These are phyloP conservation scores for Pandion haliaetus DNA, from an alignment of 2,113 vertebrate species.

Conservation along the genomic window DNA sequence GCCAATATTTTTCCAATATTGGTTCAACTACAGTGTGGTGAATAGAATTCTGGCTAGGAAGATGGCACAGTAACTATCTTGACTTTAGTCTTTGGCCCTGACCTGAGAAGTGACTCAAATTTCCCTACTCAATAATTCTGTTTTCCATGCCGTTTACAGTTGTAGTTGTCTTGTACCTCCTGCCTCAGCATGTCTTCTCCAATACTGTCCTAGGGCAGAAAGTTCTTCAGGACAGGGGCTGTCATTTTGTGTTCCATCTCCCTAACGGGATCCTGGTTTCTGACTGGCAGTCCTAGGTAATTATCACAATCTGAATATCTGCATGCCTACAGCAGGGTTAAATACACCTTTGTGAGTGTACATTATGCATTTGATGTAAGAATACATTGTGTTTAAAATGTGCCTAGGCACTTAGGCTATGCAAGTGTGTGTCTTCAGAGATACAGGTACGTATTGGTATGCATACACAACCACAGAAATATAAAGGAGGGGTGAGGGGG, in stretches of 20 bases:
- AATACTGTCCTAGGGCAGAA: neutral
- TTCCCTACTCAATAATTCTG: neutral
- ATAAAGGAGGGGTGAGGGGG: neutral
- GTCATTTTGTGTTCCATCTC: accelerated
- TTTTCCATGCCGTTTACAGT: neutral
- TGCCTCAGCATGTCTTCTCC: neutral
- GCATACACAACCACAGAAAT: neutral
- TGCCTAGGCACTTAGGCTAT: neutral
- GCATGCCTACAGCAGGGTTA: neutral
- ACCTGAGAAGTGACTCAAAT: neutral
- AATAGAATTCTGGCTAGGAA: neutral
- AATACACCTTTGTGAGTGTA: neutral
- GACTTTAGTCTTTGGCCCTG: neutral
- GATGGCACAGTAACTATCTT: neutral
- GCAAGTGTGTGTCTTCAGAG: neutral
- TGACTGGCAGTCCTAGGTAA: neutral
- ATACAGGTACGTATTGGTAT: neutral
- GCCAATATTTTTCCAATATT: neutral
- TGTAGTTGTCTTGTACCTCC: neutral
- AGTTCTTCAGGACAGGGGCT: neutral
- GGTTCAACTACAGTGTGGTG: neutral
- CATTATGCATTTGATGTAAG: neutral
- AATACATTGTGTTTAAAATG: neutral
- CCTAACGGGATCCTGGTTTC: neutral
- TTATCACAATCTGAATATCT: neutral